phyloP scores from a whole-genome alignment of 2,113 vertebrate genomes.

The Equus quagga region DNA sequence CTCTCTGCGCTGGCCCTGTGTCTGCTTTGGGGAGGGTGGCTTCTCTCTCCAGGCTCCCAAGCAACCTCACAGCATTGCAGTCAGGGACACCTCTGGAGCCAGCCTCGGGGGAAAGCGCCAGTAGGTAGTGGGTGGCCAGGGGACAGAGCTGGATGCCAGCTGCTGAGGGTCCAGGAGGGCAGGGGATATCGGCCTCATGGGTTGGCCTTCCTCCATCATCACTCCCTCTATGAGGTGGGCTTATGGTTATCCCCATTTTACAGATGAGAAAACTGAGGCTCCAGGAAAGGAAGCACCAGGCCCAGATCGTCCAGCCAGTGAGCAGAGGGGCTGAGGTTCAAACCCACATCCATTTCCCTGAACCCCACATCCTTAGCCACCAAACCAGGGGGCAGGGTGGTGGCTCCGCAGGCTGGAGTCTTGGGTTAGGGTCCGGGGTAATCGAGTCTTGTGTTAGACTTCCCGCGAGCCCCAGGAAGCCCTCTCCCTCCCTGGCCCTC shows the following conservation, averaged over 20 bases:
- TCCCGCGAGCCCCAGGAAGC: not conserved
- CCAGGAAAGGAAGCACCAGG: not conserved
- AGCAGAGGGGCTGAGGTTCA: not conserved
- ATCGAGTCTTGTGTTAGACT: not conserved
- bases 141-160: too few species aligned
- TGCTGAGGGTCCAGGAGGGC: not conserved
- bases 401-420: not conserved
- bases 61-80: not conserved
- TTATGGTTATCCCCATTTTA: not conserved
- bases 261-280: not conserved
- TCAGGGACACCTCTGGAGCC: not conserved
- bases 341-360: not conserved
- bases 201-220: not conserved
- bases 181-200: rapidly evolving
- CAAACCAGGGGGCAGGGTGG: not conserved
- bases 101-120: not conserved
- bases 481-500: too few species aligned
- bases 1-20: not conserved
- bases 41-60: not conserved
- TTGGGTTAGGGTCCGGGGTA: not conserved
- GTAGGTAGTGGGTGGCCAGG: not conserved
- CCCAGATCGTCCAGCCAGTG: not conserved
- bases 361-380: not conserved
- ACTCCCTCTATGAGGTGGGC: not conserved
- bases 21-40: not conserved